A percentile compares a stretch with the other conserved stretches of the same genome.
These are phyloP conservation scores for Poecilobothrus nobilitatus DNA, from an alignment of 2,888 invertebrate genomes.

Conservation along the genomic window DNA sequence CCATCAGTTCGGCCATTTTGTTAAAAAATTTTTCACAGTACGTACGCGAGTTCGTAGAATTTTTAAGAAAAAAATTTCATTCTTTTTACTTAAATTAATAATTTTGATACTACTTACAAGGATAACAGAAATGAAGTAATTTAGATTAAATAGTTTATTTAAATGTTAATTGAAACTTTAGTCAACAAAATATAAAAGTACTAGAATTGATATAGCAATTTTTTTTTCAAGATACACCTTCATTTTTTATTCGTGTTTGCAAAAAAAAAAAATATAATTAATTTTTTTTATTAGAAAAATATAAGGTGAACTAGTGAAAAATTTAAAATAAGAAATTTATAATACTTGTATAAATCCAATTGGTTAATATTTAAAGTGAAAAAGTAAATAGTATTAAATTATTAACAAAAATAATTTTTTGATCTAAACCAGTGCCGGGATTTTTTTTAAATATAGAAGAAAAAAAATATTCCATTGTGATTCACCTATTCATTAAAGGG, in stretches of 20 bases:
- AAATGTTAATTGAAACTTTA: neutral
- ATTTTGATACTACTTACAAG: slow-evolving; percentile 1
- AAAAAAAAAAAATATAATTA: neutral
- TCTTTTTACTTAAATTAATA: slow-evolving; percentile 6
- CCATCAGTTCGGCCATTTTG: slow-evolving; percentile 3
- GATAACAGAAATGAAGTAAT: neutral
- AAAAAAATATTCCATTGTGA: neutral
- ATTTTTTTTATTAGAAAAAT: neutral
- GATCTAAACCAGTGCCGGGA: neutral
- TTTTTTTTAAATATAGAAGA: neutral
- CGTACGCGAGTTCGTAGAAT: slow-evolving; percentile 4
- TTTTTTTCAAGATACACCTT: neutral
- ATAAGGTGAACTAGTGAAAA: neutral
- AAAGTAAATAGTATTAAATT: neutral
- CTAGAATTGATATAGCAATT: neutral
- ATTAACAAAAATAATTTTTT: neutral
- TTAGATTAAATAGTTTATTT: neutral
- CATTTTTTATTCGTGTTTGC: neutral
- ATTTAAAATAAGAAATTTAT: neutral
- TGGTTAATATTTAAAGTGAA: neutral
- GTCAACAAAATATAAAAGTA: neutral
- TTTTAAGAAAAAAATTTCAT: slow-evolving; percentile 4
- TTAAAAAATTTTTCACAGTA: slow-evolving; percentile 2
- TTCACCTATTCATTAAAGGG: neutral
- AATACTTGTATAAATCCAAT: neutral